Evolutionary conservation across 2,113 vertebrate genomes (phyloP).

Genomic region (Triplophysa dalaica): DNA sequence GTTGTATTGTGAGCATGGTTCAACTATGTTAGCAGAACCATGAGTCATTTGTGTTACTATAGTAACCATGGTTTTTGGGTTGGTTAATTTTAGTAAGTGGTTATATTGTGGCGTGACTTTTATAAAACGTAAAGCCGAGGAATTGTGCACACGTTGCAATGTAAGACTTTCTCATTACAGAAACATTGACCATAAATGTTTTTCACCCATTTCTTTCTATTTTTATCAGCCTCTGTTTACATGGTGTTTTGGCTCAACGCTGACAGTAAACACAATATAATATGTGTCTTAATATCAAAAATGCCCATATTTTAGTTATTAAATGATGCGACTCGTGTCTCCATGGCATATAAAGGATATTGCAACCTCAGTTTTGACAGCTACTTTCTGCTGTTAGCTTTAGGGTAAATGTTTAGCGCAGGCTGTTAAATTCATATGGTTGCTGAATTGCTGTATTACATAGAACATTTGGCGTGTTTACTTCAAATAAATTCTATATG

Average conservation of each 20-base stretch:
- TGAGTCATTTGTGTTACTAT: no score
- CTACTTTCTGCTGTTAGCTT: not conserved
- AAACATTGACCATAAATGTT: not conserved
- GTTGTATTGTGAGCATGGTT: no score
- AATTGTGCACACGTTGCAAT: not conserved
- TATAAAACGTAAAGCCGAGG: not conserved
- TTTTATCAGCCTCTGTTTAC: not conserved
- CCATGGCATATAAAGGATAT: slow-evolving; percentile 4
- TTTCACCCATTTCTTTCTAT: not conserved
- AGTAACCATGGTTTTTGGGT: no score
- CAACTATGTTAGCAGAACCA: no score
- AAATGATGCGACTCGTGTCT: not conserved
- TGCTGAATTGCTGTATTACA: no score
- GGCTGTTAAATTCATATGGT: not conserved
- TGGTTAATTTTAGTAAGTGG: not conserved
- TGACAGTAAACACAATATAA: not conserved
- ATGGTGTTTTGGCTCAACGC: not conserved
- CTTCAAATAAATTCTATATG: no score
- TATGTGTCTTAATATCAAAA: slow-evolving; percentile 9
- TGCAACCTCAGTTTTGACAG: not conserved
- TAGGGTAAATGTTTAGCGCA: not conserved
- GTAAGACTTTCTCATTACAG: slow-evolving; percentile 3
- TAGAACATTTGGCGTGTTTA: no score
- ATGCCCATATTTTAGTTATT: not conserved
- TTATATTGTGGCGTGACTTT: not conserved